Base-by-base conservation (phyloP, 1,140 invertebrate species). In the Lasioglossum baleicum region DNA sequence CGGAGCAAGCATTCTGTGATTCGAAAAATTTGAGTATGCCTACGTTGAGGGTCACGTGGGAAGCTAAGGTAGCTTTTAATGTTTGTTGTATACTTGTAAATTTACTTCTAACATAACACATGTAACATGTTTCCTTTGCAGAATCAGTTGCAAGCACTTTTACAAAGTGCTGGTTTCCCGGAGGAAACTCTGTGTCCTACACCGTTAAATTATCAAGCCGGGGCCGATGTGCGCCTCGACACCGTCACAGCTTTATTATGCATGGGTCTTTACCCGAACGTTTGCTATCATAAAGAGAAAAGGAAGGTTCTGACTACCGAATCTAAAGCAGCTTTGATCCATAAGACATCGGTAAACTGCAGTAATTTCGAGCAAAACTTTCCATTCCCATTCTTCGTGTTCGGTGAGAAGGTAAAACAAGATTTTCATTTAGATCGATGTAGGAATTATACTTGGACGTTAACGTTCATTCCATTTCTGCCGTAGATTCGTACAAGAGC, bases 301-400 rank as follows among this genome's bases (percentile, higher is more conserved):
- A 94, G 98, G 65, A 99, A 99, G 93, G 98, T 99, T 15, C 93
- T 99, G 22, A 99, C 99, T 7, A 98, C 97, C 0, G 99, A 99
- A 94, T 97, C 97, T 31, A 99, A 98, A 92, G 95, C 96, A 6
- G 99, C 98, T 0, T 92, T 99, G 0, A 97, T 99, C 70, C 98
- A 99, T 92, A 99, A 99, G 91, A 98, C 98, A 0, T 99, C 98
- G 1, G 98, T 99, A 0, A 99, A 99, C 93, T 99, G 98, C 91
- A 97, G 95, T 82, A 98, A 97, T 90, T 94, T 95, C 74, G 96
- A 97, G 65, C 95, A 97, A 73, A 95, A 94, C 74, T 99, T 99
- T 88, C 97, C 97, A 0, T 99, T 96, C 77, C 99, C 99, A 6
- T 98, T 99, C 89, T 99, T 99, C 91, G 97, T 99, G 53, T 99